Conservation (phyloP, 2,888 invertebrate genomes). For the Metallyticus violacea region DNA sequence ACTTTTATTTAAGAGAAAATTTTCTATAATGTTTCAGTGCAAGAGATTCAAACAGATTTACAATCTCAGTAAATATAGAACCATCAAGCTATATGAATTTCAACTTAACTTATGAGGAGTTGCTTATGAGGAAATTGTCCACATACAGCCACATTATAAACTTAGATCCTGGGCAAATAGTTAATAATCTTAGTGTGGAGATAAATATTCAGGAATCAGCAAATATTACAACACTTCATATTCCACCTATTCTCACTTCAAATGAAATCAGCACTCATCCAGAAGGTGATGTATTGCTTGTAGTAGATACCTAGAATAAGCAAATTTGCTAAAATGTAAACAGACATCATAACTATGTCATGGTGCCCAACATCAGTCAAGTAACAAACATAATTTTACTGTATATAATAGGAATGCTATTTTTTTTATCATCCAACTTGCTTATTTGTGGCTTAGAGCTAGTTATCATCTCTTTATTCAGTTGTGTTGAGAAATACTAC, state of each 20-base stretch:
- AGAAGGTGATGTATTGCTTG: not conserved
- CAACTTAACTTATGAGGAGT: conserved; percentile 48
- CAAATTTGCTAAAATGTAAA: not conserved
- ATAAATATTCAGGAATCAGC: conserved; percentile 63
- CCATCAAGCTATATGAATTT: conserved; percentile 46
- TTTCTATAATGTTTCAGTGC: conserved; percentile 33
- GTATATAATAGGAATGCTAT: no score
- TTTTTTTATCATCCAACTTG: no score
- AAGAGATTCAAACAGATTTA: conserved; percentile 44
- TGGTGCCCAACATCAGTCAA: no score
- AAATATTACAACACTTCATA: conserved; percentile 57
- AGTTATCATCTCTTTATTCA: no score
- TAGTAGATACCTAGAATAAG: not conserved
- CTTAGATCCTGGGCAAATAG: conserved; percentile 46
- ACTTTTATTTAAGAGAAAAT: not conserved
- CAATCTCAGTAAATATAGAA: conserved; percentile 44
- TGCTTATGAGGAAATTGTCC: conserved; percentile 44
- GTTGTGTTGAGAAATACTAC: no score
- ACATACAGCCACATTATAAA: conserved; percentile 47
- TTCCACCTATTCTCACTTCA: conserved; percentile 62
- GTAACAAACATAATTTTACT: no score
- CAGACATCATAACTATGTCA: no score
- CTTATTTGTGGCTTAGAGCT: no score
- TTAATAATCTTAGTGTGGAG: conserved; percentile 61
- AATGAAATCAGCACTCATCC: conserved; percentile 53